These are phyloP conservation scores for Todiramphus saurophagus DNA, from an alignment of 2,113 vertebrate species.

Conservation along the genomic window DNA sequence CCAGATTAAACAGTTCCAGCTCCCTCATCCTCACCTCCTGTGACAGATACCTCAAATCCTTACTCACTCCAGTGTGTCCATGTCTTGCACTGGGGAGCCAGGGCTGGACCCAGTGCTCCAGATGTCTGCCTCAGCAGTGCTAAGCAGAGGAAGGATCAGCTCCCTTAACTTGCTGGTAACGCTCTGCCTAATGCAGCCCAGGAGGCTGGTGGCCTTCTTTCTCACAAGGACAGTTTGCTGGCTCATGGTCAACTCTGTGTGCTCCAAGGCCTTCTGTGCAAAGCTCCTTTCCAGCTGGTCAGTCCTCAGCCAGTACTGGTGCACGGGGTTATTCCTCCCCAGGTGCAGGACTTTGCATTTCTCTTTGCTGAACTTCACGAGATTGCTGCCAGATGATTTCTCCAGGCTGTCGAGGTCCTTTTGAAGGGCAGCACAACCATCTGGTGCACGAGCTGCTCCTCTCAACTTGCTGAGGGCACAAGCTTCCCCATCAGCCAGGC, in stretches of 20 bases:
- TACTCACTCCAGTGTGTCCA: not conserved
- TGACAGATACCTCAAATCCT: fast-evolving
- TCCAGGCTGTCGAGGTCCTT: not conserved
- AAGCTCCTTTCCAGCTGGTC: not conserved
- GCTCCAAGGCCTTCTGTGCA: not conserved
- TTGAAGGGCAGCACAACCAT: conserved; percentile 4
- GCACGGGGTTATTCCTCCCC: not conserved
- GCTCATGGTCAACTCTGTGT: not conserved
- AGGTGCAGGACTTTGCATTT: not conserved
- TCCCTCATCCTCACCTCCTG: not conserved
- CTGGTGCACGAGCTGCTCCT: not conserved
- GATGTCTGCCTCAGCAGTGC: not conserved
- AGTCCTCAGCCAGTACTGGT: not conserved
- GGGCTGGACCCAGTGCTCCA: not conserved
- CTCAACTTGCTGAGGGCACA: not conserved
- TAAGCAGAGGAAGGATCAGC: not conserved
- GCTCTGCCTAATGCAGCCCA: not conserved
- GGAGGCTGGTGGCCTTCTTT: not conserved
- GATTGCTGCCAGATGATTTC: not conserved
- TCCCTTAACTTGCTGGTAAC: not conserved
- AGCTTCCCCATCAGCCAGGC: not conserved
- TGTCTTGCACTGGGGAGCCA: not conserved
- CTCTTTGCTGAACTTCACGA: not conserved
- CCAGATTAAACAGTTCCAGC: not conserved
- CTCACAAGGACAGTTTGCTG: not conserved